Base-by-base conservation (phyloP, 1,140 invertebrate species). In the Cylas formicarius region DNA sequence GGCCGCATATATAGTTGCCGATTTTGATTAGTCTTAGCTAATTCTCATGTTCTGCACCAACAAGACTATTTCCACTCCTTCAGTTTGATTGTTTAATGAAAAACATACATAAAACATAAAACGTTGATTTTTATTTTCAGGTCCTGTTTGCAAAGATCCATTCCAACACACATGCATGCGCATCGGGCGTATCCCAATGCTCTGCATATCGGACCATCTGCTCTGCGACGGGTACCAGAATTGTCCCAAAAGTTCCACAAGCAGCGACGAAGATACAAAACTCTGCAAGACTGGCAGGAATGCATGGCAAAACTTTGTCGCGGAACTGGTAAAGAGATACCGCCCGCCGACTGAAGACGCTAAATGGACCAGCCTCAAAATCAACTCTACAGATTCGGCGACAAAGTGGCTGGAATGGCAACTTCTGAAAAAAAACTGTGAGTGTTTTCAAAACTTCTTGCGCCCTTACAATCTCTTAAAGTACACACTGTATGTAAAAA, bases 171-270 rank as follows among this genome's bases (percentile, higher is more conserved):
- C 51, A 7, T 64, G 62, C 37, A 57, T 59, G 55, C 47, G 48
- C 7, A 60, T 61, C 16, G 60, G 60, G 5, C 55, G 55, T 32
- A 66, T 70, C 23, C 69, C 70, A 7, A 55, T 70, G 16, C 48
- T 77, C 8, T 79, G 77, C 58, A 70, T 79, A 44, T 74, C 76
- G 2, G 71, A 73, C 34, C 70, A 75, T 48, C 62, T 79, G 32
- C 67, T 74, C 6, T 79, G 76, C 51, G 76, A 79, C 47, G 75
- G 76, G 10, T 69, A 76, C 3, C 59, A 67, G 2, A 74, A 79
- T 52, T 79, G 77, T 48, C 76, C 76, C 0, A 70, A 73, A 24
- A 75, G 73, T 44, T 64, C 65, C 37, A 68, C 65, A 18, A 65
- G 59, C 37, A 69, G 65, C 48, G 73, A 75, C 42, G 73, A 75